Conservation (phyloP, 2,888 invertebrate genomes). For the Cantharis nigra region DNA sequence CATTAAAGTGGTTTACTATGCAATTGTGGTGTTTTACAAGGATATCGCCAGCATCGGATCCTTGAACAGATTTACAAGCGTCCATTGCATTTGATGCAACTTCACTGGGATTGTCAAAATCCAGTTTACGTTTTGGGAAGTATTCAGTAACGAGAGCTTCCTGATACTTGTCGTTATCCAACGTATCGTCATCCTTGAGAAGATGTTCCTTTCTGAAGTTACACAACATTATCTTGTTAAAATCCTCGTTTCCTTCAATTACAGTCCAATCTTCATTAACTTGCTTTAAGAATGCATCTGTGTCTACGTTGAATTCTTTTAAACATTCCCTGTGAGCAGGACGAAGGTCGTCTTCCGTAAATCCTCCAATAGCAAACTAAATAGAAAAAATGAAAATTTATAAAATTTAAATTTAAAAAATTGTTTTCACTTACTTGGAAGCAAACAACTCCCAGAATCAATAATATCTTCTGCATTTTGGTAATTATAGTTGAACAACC, state of each 20-base stretch:
- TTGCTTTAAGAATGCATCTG: not conserved
- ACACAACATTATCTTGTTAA: not conserved
- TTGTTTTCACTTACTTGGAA: no score
- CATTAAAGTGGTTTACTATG: not conserved
- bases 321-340: not conserved
- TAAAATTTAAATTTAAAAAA: no score
- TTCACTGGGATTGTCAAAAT: not conserved
- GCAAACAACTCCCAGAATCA: no score
- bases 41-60: not conserved
- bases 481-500: no score
- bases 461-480: no score
- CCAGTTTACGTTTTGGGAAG: not conserved
- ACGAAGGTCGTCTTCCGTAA: not conserved
- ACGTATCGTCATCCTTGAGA: not conserved
- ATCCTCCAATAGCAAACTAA: not conserved
- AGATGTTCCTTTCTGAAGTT: not conserved
- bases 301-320: not conserved
- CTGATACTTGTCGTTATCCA: not conserved
- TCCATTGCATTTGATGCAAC: not conserved
- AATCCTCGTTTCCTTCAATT: not conserved
- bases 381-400: no score
- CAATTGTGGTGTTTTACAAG: not conserved
- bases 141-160: not conserved
- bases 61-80: not conserved
- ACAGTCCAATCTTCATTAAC: not conserved